Base-by-base conservation (phyloP, 1,140 invertebrate species). In the Myzus persicae region DNA sequence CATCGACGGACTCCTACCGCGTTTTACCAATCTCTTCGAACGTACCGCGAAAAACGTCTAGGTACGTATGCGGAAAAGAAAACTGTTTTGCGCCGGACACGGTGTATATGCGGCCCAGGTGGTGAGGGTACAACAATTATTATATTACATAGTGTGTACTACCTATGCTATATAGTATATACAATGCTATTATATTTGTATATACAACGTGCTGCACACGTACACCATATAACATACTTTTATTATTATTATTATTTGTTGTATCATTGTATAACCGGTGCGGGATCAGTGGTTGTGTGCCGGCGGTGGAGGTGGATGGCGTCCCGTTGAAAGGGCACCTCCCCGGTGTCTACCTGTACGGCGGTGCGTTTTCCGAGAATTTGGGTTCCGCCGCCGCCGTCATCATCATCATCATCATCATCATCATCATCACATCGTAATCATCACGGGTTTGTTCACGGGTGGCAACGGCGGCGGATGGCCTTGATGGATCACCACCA, bases 401-500 rank as follows among this genome's bases (percentile, higher is more conserved):
- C 46, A 1, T 40, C 40, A 85, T 44, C 40, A 87, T 46, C 26
- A 38, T 46, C 42, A n/a, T 85, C 40, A 31, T 44, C 48, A 11
- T 26, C 1, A 36, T 40, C 88, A 54, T 38, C 48, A 54, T 20
- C 59, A n/a, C 26, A 22, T 38, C 36, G 14, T 40, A 38, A 59
- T 42, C 51, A 59, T 59, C 51, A n/a, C 7, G 38, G 48, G 40
- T 84, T 51, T 85, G 46, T 93, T 85, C 91, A 31, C 81, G 81
- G 81, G 81, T 38, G 91, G 81, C 44, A 40, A 92, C 91, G 90
- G 90, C 90, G 90, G 91, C 48, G n/a, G 46, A 93, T 84, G 91
- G 81, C 91, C 91, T 93, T 93, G 91, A 93, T 84, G 91, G 81
- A 93, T 84, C 46, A 85, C 91, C 76, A 51, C 91, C 91, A 85